Evolutionary conservation across 2,888 invertebrate species (phyloP), one percentile per base, ranked within the genome.

Genomic region (Thymelicus sylvestris): DNA sequence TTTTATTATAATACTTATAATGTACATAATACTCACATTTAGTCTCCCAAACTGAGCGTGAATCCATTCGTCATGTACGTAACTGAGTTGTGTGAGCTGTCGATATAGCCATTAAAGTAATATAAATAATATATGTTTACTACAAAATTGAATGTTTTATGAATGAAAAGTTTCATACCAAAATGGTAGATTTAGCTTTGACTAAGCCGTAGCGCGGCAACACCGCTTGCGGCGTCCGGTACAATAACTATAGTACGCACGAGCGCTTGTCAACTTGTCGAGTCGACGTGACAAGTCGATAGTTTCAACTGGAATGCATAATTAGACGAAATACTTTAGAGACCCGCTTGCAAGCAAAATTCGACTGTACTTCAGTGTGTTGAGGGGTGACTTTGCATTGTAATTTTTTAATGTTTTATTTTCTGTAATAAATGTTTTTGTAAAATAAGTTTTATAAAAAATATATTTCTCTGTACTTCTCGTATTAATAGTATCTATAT

Each of bases 221-320:
- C 69, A 69, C 64, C 64, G 69, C 69, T 64, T 64, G 59, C 57
- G n/a, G 81, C 80, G 85, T 82, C 83, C 81, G 80, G 80, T 84
- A 90, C 89, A 90, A 90, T 90, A 91, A 90, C 82, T 88, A 89
- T 86, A 83, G 79, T 79, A 77, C 75, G 79, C 82, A 80, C 75
- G 77, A 7, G 19, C 19, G 19, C 19, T 19, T 19, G 19, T 19
- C 19, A n/a, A n/a, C n/a, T n/a, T n/a, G n/a, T n/a, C n/a, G n/a
- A n/a, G n/a, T n/a, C n/a, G n/a, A n/a, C n/a, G n/a, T n/a, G n/a
- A n/a, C n/a, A 2, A 19, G 19, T 19, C 19, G 19, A 19, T 2
- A 19, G 19, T 19, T 19, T 19, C 19, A 19, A 19, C 19, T 19
- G 19, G 19, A 19, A 19, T 19, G 19, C 19, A 19, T 19, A 19